phyloP scores from a whole-genome alignment of 2,888 invertebrate species.

The Mythimna albipuncta region DNA sequence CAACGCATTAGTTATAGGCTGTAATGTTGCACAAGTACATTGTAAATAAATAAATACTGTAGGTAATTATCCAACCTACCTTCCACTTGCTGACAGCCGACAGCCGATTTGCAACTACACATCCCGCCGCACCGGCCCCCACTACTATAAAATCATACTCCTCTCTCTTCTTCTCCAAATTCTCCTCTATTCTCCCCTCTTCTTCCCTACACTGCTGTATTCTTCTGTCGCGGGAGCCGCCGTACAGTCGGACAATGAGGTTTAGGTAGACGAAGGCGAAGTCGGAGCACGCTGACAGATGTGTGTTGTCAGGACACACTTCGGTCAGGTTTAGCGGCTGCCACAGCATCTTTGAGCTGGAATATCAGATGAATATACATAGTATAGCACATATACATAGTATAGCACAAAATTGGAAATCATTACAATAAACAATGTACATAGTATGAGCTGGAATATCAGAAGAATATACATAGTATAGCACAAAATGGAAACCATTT shows the following conservation, averaged over 20 bases:
- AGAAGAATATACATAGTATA: not conserved
- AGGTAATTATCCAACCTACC: slow-evolving; percentile 18
- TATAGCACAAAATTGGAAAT: too few species aligned
- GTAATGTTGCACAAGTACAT: too few species aligned
- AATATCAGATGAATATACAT: slow-evolving; percentile 14
- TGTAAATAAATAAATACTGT: too few species aligned
- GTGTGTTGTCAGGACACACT: slow-evolving; percentile 68
- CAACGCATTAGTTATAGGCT: too few species aligned
- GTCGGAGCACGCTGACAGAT: slow-evolving; percentile 73
- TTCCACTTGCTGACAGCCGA: slow-evolving; percentile 74
- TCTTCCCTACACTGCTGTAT: slow-evolving; percentile 55
- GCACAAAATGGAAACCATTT: too few species aligned
- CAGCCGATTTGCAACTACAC: slow-evolving; percentile 79
- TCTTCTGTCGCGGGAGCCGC: slow-evolving; percentile 69
- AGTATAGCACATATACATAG: too few species aligned
- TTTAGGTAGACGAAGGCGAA: slow-evolving; percentile 77
- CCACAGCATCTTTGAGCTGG: slow-evolving; percentile 67
- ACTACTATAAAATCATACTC: slow-evolving; percentile 82
- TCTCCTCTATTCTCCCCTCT: slow-evolving; percentile 54
- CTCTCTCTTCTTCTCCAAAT: slow-evolving; percentile 46
- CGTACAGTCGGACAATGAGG: slow-evolving; percentile 74
- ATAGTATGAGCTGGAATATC: slow-evolving; percentile 30
- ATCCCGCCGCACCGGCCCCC: slow-evolving; percentile 81
- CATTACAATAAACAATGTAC: too few species aligned
- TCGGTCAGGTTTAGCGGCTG: slow-evolving; percentile 69